Evolutionary conservation across 2,797 vertebrate species (phyloP), one percentile per base, ranked within the genome.

Genomic region (Galagoides demidoff): DNA sequence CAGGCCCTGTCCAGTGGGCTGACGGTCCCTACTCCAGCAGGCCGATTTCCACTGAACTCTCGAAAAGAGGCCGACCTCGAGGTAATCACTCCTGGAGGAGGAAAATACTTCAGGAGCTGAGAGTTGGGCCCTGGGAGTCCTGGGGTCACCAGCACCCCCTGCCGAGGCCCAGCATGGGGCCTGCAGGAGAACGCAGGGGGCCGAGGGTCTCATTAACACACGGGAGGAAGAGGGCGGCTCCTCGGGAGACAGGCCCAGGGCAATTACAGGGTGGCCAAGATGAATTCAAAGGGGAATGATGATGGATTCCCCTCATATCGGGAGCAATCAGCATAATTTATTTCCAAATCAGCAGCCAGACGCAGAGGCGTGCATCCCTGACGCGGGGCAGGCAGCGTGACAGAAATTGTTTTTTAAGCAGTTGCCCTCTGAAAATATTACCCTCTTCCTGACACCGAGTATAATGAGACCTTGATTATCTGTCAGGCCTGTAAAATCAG

Each of bases 241-340:
- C 31, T 31, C 1, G 17, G 82, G 77, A 57, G 81, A 17, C 20
- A 1, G 88, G 77, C 85, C 20, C 17, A 5, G 82, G 64, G 85
- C 97, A 83, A 87, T 89, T n/a, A 88, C 85, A 78, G 93, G 95
- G 95, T 68, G 78, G 66, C 92, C 39, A 2, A 5, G 94, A 89
- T 63, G 92, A 43, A 74, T 74, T 83, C 73, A 29, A 70, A 81
- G 94, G 90, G 78, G 59, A 39, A 43, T 45, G 92, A 84, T 81
- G 95, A 94, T 37, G 88, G 95, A 63, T 76, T 64, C 95, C 85
- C 92, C 86, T 94, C 85, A 4, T 59, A 70, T 10, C 1, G 14
- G 92, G 90, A 9, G 93, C 97, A 96, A 95, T 97, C 96, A 94
- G 93, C 97, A 90, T 94, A 93, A 96, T 92, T 97, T 92, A 96